phyloP scores from a whole-genome alignment of 2,888 invertebrate genomes.

The Syrista parreyssii region DNA sequence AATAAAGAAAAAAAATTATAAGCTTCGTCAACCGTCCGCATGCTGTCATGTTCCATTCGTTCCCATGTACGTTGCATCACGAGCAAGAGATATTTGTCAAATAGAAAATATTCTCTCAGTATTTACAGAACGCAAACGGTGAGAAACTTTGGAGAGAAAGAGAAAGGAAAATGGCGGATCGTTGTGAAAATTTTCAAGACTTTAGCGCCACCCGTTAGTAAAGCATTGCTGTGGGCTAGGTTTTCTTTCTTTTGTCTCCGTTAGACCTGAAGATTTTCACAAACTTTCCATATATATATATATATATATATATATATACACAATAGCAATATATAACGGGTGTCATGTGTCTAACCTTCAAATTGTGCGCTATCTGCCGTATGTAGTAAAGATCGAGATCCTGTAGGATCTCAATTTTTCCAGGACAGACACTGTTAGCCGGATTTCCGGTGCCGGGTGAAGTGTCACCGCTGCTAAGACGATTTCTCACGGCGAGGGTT shows the following conservation, averaged over 20 bases:
- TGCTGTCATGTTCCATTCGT: background rate
- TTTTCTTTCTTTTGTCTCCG: background rate
- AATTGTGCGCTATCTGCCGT: slow-evolving; percentile 69
- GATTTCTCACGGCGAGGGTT: slow-evolving; percentile 47
- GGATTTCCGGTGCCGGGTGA: slow-evolving; percentile 30
- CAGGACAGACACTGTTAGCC: slow-evolving; percentile 40
- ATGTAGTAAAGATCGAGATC: slow-evolving; percentile 70
- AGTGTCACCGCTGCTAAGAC: slow-evolving; percentile 53
- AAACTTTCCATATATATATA: background rate
- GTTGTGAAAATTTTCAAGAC: background rate
- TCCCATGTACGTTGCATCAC: background rate
- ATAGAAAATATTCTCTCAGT: background rate
- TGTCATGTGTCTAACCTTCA: slow-evolving; percentile 63
- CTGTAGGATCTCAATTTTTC: slow-evolving; percentile 68
- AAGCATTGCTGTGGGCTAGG: background rate
- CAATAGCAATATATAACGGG: background rate
- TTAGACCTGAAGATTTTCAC: background rate
- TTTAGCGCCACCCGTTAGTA: background rate
- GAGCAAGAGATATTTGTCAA: background rate
- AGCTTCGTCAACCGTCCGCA: background rate
- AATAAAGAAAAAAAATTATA: background rate
- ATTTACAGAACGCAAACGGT: background rate
- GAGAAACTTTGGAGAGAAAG: background rate
- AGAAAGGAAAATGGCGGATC: background rate
- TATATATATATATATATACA: too few species aligned